These are phyloP conservation scores for Myrmecophaga tridactyla DNA, from an alignment of 2,113 vertebrate genomes.

Conservation along the genomic window DNA sequence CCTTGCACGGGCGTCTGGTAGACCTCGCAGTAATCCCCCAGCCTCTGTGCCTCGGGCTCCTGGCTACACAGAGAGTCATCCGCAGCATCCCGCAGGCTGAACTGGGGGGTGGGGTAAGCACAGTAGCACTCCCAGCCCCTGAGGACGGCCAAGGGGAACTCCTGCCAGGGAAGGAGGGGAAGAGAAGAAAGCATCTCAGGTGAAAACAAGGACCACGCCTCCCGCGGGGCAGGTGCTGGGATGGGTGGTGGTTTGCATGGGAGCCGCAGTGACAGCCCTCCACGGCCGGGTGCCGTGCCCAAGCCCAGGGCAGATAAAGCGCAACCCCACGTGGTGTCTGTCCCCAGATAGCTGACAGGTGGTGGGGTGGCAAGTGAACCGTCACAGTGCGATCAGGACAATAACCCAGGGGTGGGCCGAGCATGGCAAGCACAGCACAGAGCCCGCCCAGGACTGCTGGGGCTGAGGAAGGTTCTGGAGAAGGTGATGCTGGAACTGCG, in stretches of 20 bases:
- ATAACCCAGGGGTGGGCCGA: neutral
- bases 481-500: neutral
- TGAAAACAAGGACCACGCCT: neutral
- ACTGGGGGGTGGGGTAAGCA: constrained; percentile 85
- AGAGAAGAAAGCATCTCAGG: neutral
- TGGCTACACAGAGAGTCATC: constrained; percentile 81
- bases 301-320: neutral
- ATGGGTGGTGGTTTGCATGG: too few relatives aligned
- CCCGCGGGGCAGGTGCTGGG: fast-evolving
- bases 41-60: constrained; percentile 29
- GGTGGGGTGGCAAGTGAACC: neutral
- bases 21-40: constrained; percentile 84
- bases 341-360: neutral
- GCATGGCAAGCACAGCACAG: fast-evolving
- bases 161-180: constrained; percentile 78
- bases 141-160: constrained; percentile 92
- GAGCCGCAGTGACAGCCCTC: fast-evolving
- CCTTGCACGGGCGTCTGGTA: constrained; percentile 96
- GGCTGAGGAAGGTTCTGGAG: too few relatives aligned
- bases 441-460: too few relatives aligned
- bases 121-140: constrained; percentile 89
- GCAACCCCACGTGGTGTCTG: neutral
- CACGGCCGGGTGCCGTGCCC: too few relatives aligned
- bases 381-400: neutral
- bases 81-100: constrained; percentile 81